A percentile compares a stretch with the other conserved stretches of the same genome.
phyloP scores from a whole-genome alignment of 2,888 invertebrate genomes.

The Brachyptera risi region DNA sequence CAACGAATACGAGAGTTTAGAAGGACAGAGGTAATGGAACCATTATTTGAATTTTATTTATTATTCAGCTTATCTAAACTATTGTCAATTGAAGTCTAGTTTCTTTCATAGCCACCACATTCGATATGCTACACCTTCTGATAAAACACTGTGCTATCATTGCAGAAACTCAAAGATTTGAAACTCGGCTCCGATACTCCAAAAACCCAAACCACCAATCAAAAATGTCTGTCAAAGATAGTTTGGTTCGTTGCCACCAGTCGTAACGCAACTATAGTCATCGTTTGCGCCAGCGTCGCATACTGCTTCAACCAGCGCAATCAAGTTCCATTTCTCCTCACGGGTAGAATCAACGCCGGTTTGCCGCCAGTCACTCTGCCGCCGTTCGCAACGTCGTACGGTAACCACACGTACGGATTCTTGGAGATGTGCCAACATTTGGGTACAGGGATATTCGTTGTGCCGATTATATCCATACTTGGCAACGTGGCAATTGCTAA shows the following conservation, averaged over 20 bases:
- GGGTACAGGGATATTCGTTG: conserved; percentile 63
- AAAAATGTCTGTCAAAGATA: no score
- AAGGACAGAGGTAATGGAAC: no score
- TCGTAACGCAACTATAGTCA: conserved; percentile 66
- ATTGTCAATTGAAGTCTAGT: no score
- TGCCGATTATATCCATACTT: conserved; percentile 70
- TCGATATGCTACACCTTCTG: no score
- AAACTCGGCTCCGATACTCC: no score
- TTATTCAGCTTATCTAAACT: no score
- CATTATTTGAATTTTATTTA: no score
- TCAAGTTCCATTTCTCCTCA: not conserved
- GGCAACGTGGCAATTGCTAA: conserved; percentile 82
- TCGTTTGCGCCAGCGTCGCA: conserved; percentile 56
- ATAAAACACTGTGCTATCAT: no score
- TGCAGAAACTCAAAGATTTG: no score
- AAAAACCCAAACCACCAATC: no score
- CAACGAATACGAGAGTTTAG: no score
- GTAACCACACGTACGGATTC: conserved; percentile 51
- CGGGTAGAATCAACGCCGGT: conserved; percentile 52
- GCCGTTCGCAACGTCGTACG: conserved; percentile 48
- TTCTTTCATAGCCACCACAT: no score
- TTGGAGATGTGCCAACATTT: conserved; percentile 57
- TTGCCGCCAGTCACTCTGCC: conserved; percentile 55
- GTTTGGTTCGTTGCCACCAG: conserved; percentile 64
- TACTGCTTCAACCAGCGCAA: not conserved